These are phyloP conservation scores for Salticus scenicus DNA, from an alignment of 2,888 invertebrate species.

Conservation along the genomic window DNA sequence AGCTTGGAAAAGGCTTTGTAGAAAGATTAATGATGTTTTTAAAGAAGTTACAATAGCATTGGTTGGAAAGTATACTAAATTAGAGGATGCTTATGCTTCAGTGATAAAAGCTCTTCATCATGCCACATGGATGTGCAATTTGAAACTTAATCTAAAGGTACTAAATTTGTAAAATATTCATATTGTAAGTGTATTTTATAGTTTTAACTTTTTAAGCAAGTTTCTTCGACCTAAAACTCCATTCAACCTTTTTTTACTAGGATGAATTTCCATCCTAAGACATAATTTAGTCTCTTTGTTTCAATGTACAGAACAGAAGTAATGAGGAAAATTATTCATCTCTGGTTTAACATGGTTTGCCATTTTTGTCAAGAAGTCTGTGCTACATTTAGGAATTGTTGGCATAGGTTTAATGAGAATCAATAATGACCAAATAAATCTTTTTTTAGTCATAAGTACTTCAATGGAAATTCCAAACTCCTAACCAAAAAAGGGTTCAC, in stretches of 20 bases:
- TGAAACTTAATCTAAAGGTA: slow-evolving; percentile 86
- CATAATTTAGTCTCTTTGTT: too few relatives aligned
- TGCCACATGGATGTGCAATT: slow-evolving; percentile 89
- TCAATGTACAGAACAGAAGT: too few relatives aligned
- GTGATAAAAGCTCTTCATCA: slow-evolving; percentile 96
- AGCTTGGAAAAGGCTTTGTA: slow-evolving; percentile 92
- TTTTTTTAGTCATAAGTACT: too few relatives aligned
- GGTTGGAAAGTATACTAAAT: slow-evolving; percentile 96
- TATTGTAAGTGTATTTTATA: neutral
- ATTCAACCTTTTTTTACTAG: neutral
- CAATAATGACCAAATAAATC: too few relatives aligned
- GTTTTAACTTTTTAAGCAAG: neutral
- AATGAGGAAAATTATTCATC: too few relatives aligned
- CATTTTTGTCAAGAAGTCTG: too few relatives aligned
- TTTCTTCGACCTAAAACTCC: neutral
- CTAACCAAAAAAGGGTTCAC: too few relatives aligned
- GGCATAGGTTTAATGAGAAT: too few relatives aligned
- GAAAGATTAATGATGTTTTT: slow-evolving; percentile 86
- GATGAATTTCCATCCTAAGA: too few relatives aligned
- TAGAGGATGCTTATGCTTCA: slow-evolving; percentile 97
- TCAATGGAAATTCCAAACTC: too few relatives aligned
- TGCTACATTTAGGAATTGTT: too few relatives aligned
- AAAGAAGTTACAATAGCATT: slow-evolving; percentile 90
- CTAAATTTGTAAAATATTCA: slow-evolving; percentile 63
- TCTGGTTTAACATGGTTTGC: too few relatives aligned